These are phyloP conservation scores for Periparus ater DNA, from an alignment of 2,797 vertebrate genomes.

Conservation along the genomic window DNA sequence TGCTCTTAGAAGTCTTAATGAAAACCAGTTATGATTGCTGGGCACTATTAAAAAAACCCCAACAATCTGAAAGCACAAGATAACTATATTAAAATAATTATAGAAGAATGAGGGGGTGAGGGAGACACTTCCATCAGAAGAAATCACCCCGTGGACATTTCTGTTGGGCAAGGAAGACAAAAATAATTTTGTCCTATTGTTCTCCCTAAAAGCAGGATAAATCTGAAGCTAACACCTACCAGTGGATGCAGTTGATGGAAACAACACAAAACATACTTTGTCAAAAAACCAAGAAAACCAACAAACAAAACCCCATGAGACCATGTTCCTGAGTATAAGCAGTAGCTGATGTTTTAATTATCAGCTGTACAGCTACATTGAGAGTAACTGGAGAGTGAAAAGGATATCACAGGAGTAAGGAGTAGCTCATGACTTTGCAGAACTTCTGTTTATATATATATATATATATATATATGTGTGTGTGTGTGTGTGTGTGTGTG, in stretches of 20 bases:
- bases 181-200: not conserved
- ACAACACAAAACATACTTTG: not conserved
- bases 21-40: not conserved
- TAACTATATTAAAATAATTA: not conserved
- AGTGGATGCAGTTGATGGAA: not conserved
- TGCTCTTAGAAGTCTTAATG: not conserved
- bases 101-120: not conserved
- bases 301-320: not conserved
- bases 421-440: not conserved
- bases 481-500: too few relatives aligned
- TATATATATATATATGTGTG: too few relatives aligned
- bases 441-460: not conserved
- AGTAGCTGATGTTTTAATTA: not conserved
- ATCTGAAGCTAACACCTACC: not conserved
- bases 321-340: accelerated
- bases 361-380: not conserved
- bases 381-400: not conserved
- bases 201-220: not conserved
- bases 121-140: not conserved
- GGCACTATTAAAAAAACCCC: not conserved
- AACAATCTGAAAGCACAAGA: not conserved
- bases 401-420: not conserved
- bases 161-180: not conserved
- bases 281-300: not conserved
- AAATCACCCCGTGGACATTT: not conserved